phyloP scores from a whole-genome alignment of 2,113 vertebrate species.

The Rana temporaria region DNA sequence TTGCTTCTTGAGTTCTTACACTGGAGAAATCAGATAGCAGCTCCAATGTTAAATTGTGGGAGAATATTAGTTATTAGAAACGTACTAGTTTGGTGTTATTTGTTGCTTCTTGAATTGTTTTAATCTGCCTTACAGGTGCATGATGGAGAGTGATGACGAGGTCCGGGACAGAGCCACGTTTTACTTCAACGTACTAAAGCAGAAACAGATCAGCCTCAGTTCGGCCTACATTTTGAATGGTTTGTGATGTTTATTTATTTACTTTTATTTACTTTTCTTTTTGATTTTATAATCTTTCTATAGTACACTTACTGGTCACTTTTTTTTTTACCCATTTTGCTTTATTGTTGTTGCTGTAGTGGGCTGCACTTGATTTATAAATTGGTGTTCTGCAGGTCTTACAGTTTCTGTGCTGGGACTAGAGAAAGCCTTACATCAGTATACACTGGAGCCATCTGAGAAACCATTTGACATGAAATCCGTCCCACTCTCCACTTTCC shows the following conservation, averaged over 20 bases:
- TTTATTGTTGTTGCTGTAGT: too few species aligned
- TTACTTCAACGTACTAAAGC: conserved; percentile 94
- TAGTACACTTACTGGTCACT: too few species aligned
- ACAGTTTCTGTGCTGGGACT: conserved; percentile 91
- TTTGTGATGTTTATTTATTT: conserved; percentile 62
- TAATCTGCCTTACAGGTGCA: conserved; percentile 78
- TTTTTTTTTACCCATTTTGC: not conserved
- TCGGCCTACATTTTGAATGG: conserved; percentile 95
- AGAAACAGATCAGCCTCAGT: conserved; percentile 93
- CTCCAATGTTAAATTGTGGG: too few species aligned
- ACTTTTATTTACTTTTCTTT: not conserved
- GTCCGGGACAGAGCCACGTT: conserved; percentile 96
- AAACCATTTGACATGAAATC: conserved; percentile 95
- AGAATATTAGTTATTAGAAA: too few species aligned
- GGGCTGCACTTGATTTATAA: too few species aligned
- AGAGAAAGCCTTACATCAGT: conserved; percentile 96
- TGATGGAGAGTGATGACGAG: conserved; percentile 98
- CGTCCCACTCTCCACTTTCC: conserved; percentile 86
- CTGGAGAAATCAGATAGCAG: too few species aligned
- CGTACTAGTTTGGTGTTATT: too few species aligned
- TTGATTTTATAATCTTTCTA: not conserved
- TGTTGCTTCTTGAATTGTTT: not conserved
- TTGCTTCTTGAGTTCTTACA: too few species aligned
- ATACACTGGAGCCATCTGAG: conserved; percentile 91
- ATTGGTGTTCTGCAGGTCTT: conserved; percentile 74